Evolutionary conservation across 2,113 vertebrate species (phyloP), one percentile per base, ranked within the genome.

Genomic region (Microtus montanus): DNA sequence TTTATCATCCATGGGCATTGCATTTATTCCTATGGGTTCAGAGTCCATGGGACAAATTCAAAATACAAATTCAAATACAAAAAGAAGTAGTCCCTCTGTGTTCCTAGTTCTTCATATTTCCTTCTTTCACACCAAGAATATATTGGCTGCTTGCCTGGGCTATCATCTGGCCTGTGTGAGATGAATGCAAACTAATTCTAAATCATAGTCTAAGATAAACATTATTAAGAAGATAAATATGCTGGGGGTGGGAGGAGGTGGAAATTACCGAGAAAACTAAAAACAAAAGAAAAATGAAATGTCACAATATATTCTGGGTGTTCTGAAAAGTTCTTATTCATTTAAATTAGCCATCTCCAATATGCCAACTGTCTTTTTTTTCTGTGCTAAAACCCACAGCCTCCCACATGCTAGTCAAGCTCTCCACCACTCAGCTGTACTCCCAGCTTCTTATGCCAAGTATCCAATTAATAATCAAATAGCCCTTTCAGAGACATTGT

Each of bases 221-320:
- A 94, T 87, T 85, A 92, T 87, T 96, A 83, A 83, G 33, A 63
- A 78, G 44, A 90, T 63, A 87, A 66, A 93, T 94, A 79, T 87
- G 2, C 44, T 44, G 35, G 26, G 20, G 41, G 24, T 92, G 33
- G 78, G 24, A 49, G 54, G 78, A 88, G 33, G 58, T 89, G 14
- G 61, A 12, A 82, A 49, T 41, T 77, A 44, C 15, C 87, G 68
- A 89, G 13, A 83, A 84, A 95, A 93, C 3, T 30, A 89, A 88
- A n/a, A 87, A 86, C 33, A 83, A 89, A 94, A 84, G n/a, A 77
- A 71, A 70, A 93, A 95, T 44, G 44, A 83, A 96, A 93, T 93
- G 47, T 83, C 38, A 30, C 11, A 49, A 49, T 78, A 17, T 84
- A 74, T 38, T 91, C 28, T 82, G 49, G 71, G 58, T 70, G 35